Base-by-base conservation (phyloP, 1,140 invertebrate genomes). In the Trichogramma pretiosum region DNA sequence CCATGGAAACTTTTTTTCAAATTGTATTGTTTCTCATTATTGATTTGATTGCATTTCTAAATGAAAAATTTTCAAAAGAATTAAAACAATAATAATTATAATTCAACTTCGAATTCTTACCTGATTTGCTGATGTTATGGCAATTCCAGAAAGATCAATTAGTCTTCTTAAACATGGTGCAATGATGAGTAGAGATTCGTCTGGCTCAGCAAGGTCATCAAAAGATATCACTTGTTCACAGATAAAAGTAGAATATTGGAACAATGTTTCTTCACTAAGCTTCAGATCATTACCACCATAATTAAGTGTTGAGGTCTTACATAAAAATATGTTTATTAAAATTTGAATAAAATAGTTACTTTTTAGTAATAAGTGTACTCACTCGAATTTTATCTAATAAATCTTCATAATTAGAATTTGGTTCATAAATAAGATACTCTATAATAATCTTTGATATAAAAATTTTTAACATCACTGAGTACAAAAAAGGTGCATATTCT, bases 171-270 rank as follows among this genome's bases (percentile, higher is more conserved):
- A 85, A 61, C 87, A 90, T 1, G 85, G 79, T 18, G 79, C 74
- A 11, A 80, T 80, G 32, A 89, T 81, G 0, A 93, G 63, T 10
- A 79, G 70, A 9, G 71, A 59, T 34, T 79, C 75, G 33, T 84
- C 79, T 30, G 78, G 71, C 30, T 67, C 77, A 53, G 78, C 79
- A 22, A 64, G 67, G 26, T 76, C 62, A 68, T 91, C 87, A 60
- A 83, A 83, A 57, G 81, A 85, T 16, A 80, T 69, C 13, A 92
- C 83, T 73, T 89, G 88, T 70, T 89, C 83, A 55, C 86, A 84
- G 46, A 92, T 75, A 74, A 91, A 92, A 64, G 88, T 82, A 2
- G 86, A 81, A 68, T 91, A 82, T 50, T 79, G 76, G 19, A 91
- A 72, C 4, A 93, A 66, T 39, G 78, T 73, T 59, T 93, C 88